phyloP scores from a whole-genome alignment of 1,140 invertebrate species.

The Drosophila suzukii region DNA sequence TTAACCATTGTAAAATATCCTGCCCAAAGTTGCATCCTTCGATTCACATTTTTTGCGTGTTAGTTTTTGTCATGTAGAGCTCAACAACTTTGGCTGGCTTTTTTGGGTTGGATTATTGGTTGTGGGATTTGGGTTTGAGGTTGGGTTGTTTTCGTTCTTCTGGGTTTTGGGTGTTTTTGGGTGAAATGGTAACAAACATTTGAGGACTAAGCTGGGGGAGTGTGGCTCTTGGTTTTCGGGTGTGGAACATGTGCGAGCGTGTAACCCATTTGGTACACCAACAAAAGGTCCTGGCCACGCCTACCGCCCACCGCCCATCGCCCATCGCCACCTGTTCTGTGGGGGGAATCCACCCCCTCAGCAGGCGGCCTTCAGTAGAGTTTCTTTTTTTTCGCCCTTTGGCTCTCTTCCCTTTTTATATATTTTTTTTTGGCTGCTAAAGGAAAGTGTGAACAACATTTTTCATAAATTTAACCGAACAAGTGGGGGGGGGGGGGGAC shows the following conservation, averaged over 20 bases:
- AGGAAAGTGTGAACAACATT: conserved; percentile 83
- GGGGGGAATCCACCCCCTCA: conserved; percentile 8
- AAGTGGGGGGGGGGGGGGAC: conserved; percentile 1
- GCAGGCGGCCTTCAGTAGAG: conserved; percentile 32
- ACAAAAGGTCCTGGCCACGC: conserved; percentile 41
- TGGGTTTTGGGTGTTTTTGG: conserved; percentile 2
- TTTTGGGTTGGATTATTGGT: conserved; percentile 12
- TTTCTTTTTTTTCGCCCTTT: conserved; percentile 7
- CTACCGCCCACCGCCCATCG: conserved; percentile 11
- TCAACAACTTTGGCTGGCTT: conserved; percentile 21
- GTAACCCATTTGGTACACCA: conserved; percentile 72
- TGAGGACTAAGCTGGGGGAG: conserved; percentile 4
- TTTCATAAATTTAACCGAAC: conserved; percentile 83
- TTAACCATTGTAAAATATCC: conserved; percentile 10
- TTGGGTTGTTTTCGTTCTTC: too few relatives aligned
- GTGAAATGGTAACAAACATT: conserved; percentile 28
- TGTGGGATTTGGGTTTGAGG: neutral
- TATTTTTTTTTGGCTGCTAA: conserved; percentile 7
- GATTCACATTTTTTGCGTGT: conserved; percentile 24
- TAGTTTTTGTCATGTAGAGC: conserved; percentile 37
- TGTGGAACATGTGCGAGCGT: conserved; percentile 67
- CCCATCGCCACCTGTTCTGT: conserved; percentile 35
- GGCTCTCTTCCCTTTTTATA: neutral
- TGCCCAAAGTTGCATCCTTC: conserved; percentile 1
- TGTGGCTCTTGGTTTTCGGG: neutral